Evolutionary conservation across 2,113 vertebrate species (phyloP).

Genomic region (Nothobranchius furzeri): DNA sequence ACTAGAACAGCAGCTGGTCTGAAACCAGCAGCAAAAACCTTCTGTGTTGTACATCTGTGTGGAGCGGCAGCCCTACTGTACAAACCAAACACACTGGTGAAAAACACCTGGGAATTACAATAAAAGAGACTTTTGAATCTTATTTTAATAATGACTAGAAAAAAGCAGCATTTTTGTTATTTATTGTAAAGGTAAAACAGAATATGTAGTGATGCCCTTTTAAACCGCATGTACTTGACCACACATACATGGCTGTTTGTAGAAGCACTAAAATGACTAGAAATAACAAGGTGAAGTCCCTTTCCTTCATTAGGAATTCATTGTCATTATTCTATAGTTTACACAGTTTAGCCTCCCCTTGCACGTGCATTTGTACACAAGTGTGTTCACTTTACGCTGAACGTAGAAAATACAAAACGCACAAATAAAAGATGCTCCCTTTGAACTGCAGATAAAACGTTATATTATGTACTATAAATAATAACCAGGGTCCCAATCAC

Average conservation of each 20-base stretch:
- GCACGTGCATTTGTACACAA: too few species aligned
- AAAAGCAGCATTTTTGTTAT: not conserved
- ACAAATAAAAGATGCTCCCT: too few species aligned
- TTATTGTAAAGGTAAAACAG: too few species aligned
- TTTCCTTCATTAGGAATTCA: not conserved
- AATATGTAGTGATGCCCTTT: not conserved
- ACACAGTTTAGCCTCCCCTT: too few species aligned
- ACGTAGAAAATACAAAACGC: too few species aligned
- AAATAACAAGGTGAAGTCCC: not conserved
- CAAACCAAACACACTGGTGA: conserved; percentile 5
- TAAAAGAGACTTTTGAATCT: not conserved
- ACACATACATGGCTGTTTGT: not conserved
- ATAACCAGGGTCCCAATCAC: too few species aligned
- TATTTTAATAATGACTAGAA: too few species aligned
- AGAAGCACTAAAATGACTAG: not conserved
- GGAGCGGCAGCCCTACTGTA: not conserved
- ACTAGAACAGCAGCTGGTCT: conserved; percentile 56
- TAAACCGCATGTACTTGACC: not conserved
- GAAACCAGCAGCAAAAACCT: conserved; percentile 40
- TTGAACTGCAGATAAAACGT: too few species aligned
- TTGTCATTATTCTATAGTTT: too few species aligned
- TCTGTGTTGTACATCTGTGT: conserved; percentile 26
- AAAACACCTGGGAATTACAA: not conserved
- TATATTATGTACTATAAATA: too few species aligned
- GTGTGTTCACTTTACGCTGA: too few species aligned